phyloP scores from a whole-genome alignment of 2,888 invertebrate genomes.

The Slavum lentiscoides region DNA sequence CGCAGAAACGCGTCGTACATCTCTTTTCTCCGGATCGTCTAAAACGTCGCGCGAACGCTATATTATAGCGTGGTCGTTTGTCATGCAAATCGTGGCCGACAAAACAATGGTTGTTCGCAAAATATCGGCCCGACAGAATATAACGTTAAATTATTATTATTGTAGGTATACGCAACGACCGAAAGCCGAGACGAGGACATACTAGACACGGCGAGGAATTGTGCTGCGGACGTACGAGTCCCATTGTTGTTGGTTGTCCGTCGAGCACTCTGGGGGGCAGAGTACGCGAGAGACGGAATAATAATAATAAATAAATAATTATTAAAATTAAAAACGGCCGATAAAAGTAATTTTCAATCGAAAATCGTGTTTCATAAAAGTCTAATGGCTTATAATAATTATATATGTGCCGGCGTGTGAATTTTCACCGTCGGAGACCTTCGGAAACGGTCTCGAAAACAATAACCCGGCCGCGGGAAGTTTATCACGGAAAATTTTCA shows the following conservation, averaged over 20 bases:
- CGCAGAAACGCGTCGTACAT: too few relatives aligned
- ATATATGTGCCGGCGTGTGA: conserved; percentile 31
- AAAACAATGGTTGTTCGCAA: conserved; percentile 34
- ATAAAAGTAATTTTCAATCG: too few relatives aligned
- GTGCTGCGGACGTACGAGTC: neutral
- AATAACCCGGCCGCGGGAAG: conserved; percentile 10
- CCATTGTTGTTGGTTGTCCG: neutral
- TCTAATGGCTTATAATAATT: neutral
- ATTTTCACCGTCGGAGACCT: conserved; percentile 30
- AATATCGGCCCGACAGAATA: conserved; percentile 35
- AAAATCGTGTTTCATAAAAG: too few relatives aligned
- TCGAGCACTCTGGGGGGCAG: neutral
- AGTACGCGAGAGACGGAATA: neutral
- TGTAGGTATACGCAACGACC: neutral
- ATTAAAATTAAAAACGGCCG: too few relatives aligned
- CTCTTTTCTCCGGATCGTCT: too few relatives aligned
- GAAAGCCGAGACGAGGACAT: too few relatives aligned
- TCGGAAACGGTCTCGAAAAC: conserved; percentile 41
- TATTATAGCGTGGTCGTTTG: too few relatives aligned
- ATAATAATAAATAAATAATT: too few relatives aligned
- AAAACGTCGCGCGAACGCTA: neutral
- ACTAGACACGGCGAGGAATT: too few relatives aligned
- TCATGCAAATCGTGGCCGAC: conserved; percentile 45
- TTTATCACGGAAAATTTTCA: conserved; percentile 42
- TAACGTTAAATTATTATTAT: neutral